Evolutionary conservation across 2,797 vertebrate species (phyloP).

Genomic region (Mus caroli): DNA sequence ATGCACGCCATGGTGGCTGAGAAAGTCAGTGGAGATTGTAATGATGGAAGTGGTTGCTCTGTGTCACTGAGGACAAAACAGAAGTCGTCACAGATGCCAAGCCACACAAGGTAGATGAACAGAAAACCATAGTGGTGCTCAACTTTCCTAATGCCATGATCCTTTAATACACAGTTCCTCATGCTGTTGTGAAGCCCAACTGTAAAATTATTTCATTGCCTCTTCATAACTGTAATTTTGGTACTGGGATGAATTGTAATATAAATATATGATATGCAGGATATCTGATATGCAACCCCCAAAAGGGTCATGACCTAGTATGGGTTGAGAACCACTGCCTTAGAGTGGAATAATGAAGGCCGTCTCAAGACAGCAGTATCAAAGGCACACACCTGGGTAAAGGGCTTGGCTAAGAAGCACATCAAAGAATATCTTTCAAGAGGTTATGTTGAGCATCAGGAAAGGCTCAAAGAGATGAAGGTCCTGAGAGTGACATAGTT

Average conservation of each 20-base stretch:
- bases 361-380: conserved; percentile 94
- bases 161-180: not conserved
- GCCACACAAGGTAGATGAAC: conserved; percentile 93
- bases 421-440: conserved; percentile 93
- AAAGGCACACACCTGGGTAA: conserved; percentile 92
- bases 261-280: not conserved
- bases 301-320: not conserved
- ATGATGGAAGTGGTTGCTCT: conserved; percentile 62
- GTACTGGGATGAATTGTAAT: not conserved
- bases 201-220: not conserved
- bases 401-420: conserved; percentile 96
- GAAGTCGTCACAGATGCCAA: conserved; percentile 92
- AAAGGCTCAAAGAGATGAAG: conserved; percentile 94
- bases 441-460: conserved; percentile 93
- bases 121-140: conserved; percentile 79
- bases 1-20: not conserved
- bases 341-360: conserved; percentile 93
- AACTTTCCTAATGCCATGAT: not conserved
- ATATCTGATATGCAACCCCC: not conserved
- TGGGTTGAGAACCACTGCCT: not conserved
- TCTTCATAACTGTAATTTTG: not conserved
- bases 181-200: not conserved
- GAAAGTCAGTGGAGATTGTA: not conserved
- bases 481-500: conserved; percentile 95
- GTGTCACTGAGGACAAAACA: conserved; percentile 91